Evolutionary conservation across 2,113 vertebrate genomes (phyloP).

Genomic region (Puntigrus tetrazona): DNA sequence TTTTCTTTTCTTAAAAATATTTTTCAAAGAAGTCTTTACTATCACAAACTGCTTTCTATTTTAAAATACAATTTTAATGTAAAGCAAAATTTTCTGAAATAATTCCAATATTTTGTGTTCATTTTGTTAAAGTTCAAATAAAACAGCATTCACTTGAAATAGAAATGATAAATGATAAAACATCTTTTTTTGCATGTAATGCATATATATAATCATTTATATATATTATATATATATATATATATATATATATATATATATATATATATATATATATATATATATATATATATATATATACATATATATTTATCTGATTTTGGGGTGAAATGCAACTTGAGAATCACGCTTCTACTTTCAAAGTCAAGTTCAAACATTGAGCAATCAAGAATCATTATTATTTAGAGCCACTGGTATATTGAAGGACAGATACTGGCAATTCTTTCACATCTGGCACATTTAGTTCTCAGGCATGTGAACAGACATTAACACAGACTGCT

Average conservation of each 20-base stretch:
- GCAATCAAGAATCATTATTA: background rate
- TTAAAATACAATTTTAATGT: background rate
- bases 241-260: too few relatives aligned
- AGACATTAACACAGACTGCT: constrained; percentile 45
- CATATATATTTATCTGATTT: background rate
- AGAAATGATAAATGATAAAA: too few relatives aligned
- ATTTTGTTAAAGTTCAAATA: background rate
- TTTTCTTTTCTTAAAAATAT: background rate
- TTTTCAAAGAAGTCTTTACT: background rate
- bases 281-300: background rate
- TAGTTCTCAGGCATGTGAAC: constrained; percentile 42
- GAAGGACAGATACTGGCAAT: constrained; percentile 60
- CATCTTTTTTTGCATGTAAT: too few relatives aligned
- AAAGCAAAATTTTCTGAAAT: background rate
- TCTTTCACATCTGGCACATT: constrained; percentile 54
- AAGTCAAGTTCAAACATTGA: background rate
- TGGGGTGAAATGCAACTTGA: background rate
- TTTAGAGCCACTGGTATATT: constrained; percentile 15
- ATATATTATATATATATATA: too few relatives aligned
- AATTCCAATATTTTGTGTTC: background rate
- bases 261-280: too few relatives aligned
- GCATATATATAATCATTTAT: too few relatives aligned
- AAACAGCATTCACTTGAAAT: background rate
- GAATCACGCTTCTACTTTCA: background rate
- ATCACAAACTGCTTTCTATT: background rate